phyloP scores from a whole-genome alignment of 1,140 invertebrate species.

The Anastrepha ludens region DNA sequence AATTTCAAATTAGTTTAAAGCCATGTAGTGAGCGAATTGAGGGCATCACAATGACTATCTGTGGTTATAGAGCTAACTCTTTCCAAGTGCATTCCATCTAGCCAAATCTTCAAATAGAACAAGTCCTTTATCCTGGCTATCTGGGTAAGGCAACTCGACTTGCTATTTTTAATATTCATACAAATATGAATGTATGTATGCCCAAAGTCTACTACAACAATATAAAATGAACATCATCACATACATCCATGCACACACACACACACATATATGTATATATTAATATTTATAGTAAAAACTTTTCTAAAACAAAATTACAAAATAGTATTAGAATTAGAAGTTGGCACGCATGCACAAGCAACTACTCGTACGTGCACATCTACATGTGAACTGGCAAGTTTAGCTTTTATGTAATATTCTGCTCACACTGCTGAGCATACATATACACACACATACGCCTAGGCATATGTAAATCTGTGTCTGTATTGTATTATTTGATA shows the following conservation, averaged over 20 bases:
- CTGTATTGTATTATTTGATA: background rate
- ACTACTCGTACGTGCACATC: background rate
- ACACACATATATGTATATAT: background rate
- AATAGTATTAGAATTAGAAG: background rate
- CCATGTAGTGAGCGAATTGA: too few species aligned
- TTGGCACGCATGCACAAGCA: background rate
- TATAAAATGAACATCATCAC: background rate
- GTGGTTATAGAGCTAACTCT: too few species aligned
- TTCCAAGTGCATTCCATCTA: too few species aligned
- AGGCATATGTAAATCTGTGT: background rate
- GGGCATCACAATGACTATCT: too few species aligned
- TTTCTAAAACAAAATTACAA: conserved; percentile 10
- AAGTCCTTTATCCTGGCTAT: background rate
- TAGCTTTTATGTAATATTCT: background rate
- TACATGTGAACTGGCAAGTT: background rate
- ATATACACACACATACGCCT: background rate
- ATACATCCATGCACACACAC: background rate
- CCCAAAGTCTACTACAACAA: background rate
- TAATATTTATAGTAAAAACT: conserved; percentile 20
- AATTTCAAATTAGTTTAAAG: too few species aligned
- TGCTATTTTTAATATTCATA: too few species aligned
- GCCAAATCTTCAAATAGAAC: too few species aligned
- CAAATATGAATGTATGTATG: background rate
- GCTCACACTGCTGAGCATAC: background rate
- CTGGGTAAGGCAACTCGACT: background rate